Conservation (phyloP, 2,888 invertebrate genomes). For the Ethmia dodecea region DNA sequence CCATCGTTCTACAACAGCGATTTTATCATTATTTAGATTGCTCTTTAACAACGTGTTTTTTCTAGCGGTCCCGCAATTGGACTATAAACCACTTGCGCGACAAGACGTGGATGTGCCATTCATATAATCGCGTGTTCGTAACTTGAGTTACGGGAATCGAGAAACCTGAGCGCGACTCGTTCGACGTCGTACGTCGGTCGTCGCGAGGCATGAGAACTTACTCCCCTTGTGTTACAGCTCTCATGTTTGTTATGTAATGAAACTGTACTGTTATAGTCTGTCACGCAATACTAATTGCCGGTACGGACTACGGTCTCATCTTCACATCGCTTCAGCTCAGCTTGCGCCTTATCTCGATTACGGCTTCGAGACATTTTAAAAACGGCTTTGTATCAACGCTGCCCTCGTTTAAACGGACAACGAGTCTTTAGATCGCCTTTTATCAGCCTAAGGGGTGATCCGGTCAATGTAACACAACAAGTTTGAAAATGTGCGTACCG, state of each 20-base stretch:
- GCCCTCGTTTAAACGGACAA: conserved; percentile 35
- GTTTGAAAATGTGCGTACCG: not conserved
- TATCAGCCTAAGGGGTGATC: conserved; percentile 23
- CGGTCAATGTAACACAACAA: conserved; percentile 1
- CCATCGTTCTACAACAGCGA: conserved; percentile 7
- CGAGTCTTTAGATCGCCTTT: conserved; percentile 36
- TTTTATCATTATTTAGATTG: conserved; percentile 9
- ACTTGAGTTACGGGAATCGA: conserved; percentile 50
- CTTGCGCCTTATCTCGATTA: conserved; percentile 34
- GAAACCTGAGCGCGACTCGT: conserved; percentile 23
- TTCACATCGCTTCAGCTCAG: conserved; percentile 18
- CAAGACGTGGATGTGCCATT: conserved; percentile 36
- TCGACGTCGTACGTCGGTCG: conserved; percentile 3
- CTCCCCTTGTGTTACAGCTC: conserved; percentile 51
- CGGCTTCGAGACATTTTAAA: conserved; percentile 39
- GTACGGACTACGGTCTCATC: conserved; percentile 30
- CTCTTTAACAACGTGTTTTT: conserved; percentile 15
- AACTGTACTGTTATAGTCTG: conserved; percentile 58
- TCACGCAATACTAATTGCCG: conserved; percentile 59
- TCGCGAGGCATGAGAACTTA: conserved; percentile 47
- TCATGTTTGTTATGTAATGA: conserved; percentile 61
- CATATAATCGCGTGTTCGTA: conserved; percentile 43
- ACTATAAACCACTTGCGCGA: conserved; percentile 10
- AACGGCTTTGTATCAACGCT: conserved; percentile 49
- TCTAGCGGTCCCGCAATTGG: conserved; percentile 24